phyloP scores from a whole-genome alignment of 2,888 invertebrate species.

The Orthosia gothica region DNA sequence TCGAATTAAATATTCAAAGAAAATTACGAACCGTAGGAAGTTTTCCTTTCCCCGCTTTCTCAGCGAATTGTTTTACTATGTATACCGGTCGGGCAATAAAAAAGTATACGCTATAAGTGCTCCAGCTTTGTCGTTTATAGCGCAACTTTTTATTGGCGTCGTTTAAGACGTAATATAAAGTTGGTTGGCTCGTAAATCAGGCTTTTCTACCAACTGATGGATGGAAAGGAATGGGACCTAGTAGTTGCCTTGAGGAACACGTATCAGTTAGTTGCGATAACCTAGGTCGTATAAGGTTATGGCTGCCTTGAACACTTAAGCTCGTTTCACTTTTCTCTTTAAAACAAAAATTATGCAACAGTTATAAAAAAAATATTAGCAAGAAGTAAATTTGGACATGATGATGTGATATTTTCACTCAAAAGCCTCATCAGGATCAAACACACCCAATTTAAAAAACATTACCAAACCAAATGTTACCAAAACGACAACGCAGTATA shows the following conservation, averaged over 20 bases:
- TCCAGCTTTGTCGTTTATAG: conserved; percentile 79
- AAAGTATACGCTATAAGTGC: conserved; percentile 77
- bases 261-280: conserved; percentile 3
- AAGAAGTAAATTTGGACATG: background rate
- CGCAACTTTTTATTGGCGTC: conserved; percentile 88
- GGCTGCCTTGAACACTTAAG: background rate
- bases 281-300: conserved; percentile 21
- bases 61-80: conserved; percentile 73
- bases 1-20: conserved; percentile 70
- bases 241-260: conserved; percentile 66
- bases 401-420: conserved; percentile 2
- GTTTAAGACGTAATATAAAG: conserved; percentile 87
- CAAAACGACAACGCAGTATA: conserved; percentile 9
- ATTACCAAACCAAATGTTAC: conserved; percentile 5
- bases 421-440: conserved; percentile 32
- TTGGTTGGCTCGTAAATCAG: conserved; percentile 85
- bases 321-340: too few species aligned
- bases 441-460: conserved; percentile 1
- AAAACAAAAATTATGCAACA: background rate
- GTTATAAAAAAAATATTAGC: background rate
- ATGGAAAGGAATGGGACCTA: conserved; percentile 65
- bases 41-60: conserved; percentile 61
- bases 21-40: conserved; percentile 61
- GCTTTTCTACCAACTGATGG: conserved; percentile 78
- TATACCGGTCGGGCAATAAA: conserved; percentile 74